Evolutionary conservation across 2,113 vertebrate species (phyloP), one percentile per base, ranked within the genome.

Genomic region (Monopterus albus): DNA sequence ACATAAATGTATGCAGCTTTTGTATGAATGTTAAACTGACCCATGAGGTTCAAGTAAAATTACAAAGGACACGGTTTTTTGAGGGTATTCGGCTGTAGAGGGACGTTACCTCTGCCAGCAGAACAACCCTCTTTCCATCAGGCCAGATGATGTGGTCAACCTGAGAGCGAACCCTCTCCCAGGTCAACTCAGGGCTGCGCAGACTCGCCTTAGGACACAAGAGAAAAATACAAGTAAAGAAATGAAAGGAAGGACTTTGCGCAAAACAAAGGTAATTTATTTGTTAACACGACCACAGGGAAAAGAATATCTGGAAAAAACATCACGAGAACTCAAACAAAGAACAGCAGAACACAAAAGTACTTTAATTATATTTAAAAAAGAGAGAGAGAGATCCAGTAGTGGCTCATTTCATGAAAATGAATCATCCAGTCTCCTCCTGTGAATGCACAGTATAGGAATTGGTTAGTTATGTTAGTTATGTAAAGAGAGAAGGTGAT

Each of bases 91-190:
- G 6, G 1, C 8, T 39, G n/a, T n/a, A 6, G 1, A 35, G 31
- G 13, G 52, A 42, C 42, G 52, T 1, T 89, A 99, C 98, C 95
- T 99, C 98, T 0, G 98, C 98, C 82, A 99, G 94, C 61, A 99
- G 91, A 78, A 99, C 95, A 13, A 99, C 96, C 0, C 98, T 91
- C 70, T 99, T 99, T 59, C 98, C 98, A 0, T 99, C 98, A 0
- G 98, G 98, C 98, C 98, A 99, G 92, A 99, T 99, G 86, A 99
- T 92, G 7, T 99, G 98, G 65, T 99, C 98, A 53, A 99, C 98
- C 75, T 99, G 98, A 75, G 98, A 98, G 13, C 98, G 95, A 1
- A 99, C 97, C 20, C 98, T 94, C 82, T 99, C 98, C 98, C 98
- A 99, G 2, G 97, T 99, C 82, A 99, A 94, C 91, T 99, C 98